These are phyloP conservation scores for Atractosteus spatula DNA, from an alignment of 2,113 vertebrate genomes.

Conservation along the genomic window DNA sequence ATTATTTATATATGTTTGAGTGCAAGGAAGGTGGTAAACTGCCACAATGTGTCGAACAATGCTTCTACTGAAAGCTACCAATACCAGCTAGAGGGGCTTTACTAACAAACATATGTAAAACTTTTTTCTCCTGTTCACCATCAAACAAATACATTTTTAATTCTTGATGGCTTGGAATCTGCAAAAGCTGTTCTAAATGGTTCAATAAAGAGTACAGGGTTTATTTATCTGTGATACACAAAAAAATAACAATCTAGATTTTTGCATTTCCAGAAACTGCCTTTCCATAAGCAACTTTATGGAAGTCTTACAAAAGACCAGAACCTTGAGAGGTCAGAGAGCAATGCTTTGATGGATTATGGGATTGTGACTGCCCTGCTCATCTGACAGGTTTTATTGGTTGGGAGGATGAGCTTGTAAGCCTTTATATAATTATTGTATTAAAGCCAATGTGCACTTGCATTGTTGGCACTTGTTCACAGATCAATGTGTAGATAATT, in stretches of 20 bases:
- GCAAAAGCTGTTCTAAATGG: background rate
- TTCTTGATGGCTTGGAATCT: background rate
- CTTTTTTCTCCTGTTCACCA: too few relatives aligned
- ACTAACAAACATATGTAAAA: too few relatives aligned
- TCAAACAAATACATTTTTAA: too few relatives aligned
- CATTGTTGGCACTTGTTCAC: constrained; percentile 83
- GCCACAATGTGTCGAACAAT: too few relatives aligned
- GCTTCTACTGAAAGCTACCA: too few relatives aligned
- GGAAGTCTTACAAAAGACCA: constrained; percentile 73
- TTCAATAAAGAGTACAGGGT: constrained; percentile 22
- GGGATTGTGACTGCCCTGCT: constrained; percentile 85
- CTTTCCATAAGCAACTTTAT: constrained; percentile 76
- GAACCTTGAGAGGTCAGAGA: constrained; percentile 84
- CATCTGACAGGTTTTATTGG: constrained; percentile 97
- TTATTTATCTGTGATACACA: constrained; percentile 26
- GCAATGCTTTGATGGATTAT: constrained; percentile 97
- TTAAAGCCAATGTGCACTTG: constrained; percentile 85
- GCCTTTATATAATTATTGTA: constrained; percentile 99
- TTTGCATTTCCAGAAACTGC: constrained; percentile 62
- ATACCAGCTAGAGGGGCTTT: too few relatives aligned
- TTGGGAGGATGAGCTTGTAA: constrained; percentile 95
- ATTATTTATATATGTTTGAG: too few relatives aligned
- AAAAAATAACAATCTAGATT: constrained; percentile 39
- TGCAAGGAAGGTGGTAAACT: too few relatives aligned
- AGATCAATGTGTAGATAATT: constrained; percentile 99